These are phyloP conservation scores for Pterostichus niger DNA, from an alignment of 2,888 invertebrate genomes.

Conservation along the genomic window DNA sequence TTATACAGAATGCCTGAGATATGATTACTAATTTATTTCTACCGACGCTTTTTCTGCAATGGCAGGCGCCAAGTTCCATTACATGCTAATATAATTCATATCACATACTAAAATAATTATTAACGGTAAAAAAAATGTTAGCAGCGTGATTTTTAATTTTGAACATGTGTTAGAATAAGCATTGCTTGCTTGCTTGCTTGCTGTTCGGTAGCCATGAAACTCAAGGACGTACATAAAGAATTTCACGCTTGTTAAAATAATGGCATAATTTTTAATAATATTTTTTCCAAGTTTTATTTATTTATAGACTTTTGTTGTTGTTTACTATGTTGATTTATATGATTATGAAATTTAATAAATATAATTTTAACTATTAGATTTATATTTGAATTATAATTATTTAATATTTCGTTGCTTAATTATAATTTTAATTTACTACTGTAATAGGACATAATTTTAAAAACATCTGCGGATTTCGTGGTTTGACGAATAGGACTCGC, in stretches of 20 bases:
- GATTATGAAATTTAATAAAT: background rate
- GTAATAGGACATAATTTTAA: no score
- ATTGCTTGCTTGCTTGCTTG: background rate
- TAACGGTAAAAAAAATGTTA: constrained; percentile 41
- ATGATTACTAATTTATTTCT: constrained; percentile 26
- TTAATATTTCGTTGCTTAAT: background rate
- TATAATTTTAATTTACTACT: background rate
- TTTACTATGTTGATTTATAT: constrained; percentile 25
- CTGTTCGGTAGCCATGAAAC: constrained; percentile 9
- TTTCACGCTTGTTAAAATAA: constrained; percentile 37
- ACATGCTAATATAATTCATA: constrained; percentile 43
- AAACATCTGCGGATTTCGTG: no score
- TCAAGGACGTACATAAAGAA: constrained; percentile 44
- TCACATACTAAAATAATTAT: constrained; percentile 50
- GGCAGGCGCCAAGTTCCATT: constrained; percentile 23
- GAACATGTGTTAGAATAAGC: background rate
- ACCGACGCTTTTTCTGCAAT: background rate
- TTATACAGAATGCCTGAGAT: constrained; percentile 23
- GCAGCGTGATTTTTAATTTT: constrained; percentile 17
- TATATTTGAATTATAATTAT: background rate
- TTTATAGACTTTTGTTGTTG: constrained; percentile 17
- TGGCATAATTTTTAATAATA: constrained; percentile 19
- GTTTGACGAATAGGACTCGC: no score
- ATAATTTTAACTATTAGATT: background rate
- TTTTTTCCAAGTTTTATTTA: constrained; percentile 34